phyloP scores from a whole-genome alignment of 2,113 vertebrate species.

The Malurus elegans region DNA sequence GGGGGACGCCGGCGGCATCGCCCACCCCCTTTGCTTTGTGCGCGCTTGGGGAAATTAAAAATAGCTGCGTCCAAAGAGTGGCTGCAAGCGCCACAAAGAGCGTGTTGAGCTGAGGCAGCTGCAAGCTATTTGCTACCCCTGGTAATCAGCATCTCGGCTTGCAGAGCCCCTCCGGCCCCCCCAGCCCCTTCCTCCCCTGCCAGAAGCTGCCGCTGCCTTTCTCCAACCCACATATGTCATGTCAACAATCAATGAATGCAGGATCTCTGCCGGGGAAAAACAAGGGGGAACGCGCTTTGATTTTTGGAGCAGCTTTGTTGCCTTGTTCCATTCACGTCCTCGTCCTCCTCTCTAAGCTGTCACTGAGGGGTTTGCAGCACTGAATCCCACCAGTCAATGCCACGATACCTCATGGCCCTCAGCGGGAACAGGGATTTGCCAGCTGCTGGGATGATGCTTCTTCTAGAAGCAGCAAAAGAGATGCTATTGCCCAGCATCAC shows the following conservation, averaged over 20 bases:
- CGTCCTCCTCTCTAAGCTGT: background rate
- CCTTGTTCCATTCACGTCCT: background rate
- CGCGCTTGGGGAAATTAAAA: slow-evolving; percentile 56
- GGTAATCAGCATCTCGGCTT: slow-evolving; percentile 35
- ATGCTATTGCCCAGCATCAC: background rate
- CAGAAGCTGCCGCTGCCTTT: slow-evolving; percentile 17
- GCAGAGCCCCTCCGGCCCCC: background rate
- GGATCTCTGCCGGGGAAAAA: background rate
- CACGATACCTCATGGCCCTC: background rate
- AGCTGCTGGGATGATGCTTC: background rate
- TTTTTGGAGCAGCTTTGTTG: slow-evolving; percentile 14
- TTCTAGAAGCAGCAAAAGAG: background rate
- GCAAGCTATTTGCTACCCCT: slow-evolving; percentile 54
- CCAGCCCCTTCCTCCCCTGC: slow-evolving; percentile 20
- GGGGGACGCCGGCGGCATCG: slow-evolving; percentile 1
- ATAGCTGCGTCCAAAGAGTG: slow-evolving; percentile 61
- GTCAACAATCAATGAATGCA: slow-evolving; percentile 25
- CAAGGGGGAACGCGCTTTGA: background rate
- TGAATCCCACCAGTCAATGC: background rate
- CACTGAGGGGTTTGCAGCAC: background rate
- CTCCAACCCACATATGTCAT: slow-evolving; percentile 50
- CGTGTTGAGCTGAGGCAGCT: slow-evolving; percentile 43
- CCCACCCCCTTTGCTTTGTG: slow-evolving; percentile 30
- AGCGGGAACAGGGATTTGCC: background rate
- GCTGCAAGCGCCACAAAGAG: slow-evolving; percentile 24